A percentile compares a stretch with the other conserved stretches of the same genome.
phyloP scores from a whole-genome alignment of 2,888 invertebrate species.

The Lasius fuliginosus region DNA sequence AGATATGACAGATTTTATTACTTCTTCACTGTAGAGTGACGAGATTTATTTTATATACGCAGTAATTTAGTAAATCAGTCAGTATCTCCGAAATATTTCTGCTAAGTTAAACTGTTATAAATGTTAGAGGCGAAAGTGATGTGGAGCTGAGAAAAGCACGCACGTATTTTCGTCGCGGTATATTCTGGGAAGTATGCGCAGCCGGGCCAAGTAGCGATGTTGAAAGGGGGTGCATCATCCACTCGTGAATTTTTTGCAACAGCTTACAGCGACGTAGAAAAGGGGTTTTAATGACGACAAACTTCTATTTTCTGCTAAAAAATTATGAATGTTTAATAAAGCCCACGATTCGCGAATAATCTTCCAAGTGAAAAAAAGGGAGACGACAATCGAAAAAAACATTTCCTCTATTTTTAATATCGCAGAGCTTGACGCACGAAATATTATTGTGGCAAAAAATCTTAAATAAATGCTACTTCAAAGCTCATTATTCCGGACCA shows the following conservation, averaged over 20 bases:
- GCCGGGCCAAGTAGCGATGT: constrained; percentile 59
- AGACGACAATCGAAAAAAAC: neutral
- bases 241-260: constrained; percentile 59
- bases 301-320: neutral
- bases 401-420: neutral
- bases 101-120: constrained; percentile 54
- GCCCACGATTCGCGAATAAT: neutral
- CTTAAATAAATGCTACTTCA: constrained; percentile 18
- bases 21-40: neutral
- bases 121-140: constrained; percentile 67
- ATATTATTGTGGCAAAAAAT: constrained; percentile 12
- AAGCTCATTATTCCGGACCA: constrained; percentile 2
- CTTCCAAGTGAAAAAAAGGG: neutral
- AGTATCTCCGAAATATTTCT: constrained; percentile 27
- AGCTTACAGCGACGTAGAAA: neutral
- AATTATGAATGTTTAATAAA: neutral
- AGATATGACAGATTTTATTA: neutral
- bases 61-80: neutral
- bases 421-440: neutral
- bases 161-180: constrained; percentile 79
- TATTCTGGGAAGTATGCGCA: constrained; percentile 80
- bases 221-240: constrained; percentile 67
- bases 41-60: neutral
- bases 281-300: neutral
- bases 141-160: constrained; percentile 61